phyloP scores from a whole-genome alignment of 2,113 vertebrate genomes.

The Tapirus terrestris region DNA sequence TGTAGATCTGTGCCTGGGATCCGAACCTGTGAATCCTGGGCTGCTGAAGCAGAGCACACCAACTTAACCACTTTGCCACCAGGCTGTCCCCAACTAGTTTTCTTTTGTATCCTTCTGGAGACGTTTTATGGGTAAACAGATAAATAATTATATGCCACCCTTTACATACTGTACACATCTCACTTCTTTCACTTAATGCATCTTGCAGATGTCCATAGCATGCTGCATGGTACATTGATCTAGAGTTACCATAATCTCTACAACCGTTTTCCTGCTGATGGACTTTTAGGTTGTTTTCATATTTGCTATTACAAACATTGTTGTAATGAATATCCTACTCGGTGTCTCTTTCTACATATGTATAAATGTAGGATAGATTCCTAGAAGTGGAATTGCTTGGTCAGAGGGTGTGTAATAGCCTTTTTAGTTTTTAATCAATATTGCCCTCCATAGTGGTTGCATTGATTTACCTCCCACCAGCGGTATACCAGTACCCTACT shows the following conservation, averaged over 20 bases:
- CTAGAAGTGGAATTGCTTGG: not conserved
- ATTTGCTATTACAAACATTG: not conserved
- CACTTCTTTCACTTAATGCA: not conserved
- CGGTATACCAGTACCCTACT: not conserved
- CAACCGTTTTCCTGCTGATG: not conserved
- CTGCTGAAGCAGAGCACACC: no score
- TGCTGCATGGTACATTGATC: not conserved
- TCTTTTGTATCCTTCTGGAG: not conserved
- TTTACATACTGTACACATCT: not conserved
- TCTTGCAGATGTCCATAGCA: not conserved
- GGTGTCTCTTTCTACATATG: not conserved
- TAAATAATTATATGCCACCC: not conserved
- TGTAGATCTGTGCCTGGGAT: no score
- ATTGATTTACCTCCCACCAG: not conserved
- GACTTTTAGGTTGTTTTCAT: not conserved
- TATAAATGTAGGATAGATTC: not conserved
- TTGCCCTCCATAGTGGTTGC: not conserved
- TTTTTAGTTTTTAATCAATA: conserved; percentile 35
- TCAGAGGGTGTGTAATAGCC: not conserved
- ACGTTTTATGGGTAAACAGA: not conserved
- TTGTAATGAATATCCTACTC: not conserved
- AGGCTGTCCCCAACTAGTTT: not conserved
- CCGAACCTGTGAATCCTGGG: no score
- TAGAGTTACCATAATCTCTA: not conserved
- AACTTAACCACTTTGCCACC: no score